phyloP scores from a whole-genome alignment of 64 coral and sea anemone genomes.

The Orbicella faveolata region DNA sequence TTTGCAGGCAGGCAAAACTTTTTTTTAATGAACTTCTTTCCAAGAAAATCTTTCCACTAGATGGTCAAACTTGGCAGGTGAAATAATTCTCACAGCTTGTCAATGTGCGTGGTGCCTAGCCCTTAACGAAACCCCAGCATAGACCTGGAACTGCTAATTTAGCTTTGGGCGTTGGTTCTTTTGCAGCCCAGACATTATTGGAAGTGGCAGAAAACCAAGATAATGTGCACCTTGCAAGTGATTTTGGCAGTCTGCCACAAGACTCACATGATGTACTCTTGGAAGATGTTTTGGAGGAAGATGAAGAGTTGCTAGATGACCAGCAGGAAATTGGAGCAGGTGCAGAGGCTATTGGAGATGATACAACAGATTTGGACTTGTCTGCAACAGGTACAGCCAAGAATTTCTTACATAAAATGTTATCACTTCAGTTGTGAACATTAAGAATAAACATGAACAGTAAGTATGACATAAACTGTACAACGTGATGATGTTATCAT shows the following conservation, averaged over 20 bases:
- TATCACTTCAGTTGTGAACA: neutral
- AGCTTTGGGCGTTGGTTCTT: neutral
- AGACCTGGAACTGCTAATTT: no score
- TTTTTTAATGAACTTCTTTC: neutral
- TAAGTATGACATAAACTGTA: no score
- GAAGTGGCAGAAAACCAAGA: neutral
- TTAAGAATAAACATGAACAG: no score
- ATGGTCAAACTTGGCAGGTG: neutral
- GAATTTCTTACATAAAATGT: neutral
- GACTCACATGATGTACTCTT: neutral
- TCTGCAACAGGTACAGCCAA: neutral
- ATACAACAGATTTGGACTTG: neutral
- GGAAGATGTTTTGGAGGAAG: conserved; percentile 7
- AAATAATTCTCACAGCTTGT: neutral
- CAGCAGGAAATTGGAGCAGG: conserved; percentile 3
- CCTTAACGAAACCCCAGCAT: no score
- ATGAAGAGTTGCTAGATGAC: neutral
- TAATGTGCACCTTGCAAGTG: neutral
- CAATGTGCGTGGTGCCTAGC: no score
- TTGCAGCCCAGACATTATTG: conserved; percentile 15
- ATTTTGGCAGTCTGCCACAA: neutral
- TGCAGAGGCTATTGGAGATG: conserved; percentile 20
- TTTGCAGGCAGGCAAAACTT: no score
- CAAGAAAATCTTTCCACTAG: neutral
- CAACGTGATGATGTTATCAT: no score